Evolutionary conservation across 2,113 vertebrate species (phyloP).

Genomic region (Podocnemis expansa): DNA sequence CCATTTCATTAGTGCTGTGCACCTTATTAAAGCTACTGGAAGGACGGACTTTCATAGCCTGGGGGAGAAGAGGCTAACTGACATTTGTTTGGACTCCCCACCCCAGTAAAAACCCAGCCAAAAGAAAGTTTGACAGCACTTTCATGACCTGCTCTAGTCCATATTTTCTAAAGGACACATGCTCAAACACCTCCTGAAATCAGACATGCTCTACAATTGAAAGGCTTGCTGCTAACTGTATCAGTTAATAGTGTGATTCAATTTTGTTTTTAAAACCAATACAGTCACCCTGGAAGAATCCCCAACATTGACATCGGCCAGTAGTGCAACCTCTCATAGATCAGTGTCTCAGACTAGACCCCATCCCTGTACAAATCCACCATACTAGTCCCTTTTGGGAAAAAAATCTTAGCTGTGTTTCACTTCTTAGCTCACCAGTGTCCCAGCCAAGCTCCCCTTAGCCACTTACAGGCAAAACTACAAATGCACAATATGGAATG

Average conservation of each 20-base stretch:
- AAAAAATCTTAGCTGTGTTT: background rate
- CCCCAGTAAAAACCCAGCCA: too few species aligned
- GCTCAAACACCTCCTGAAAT: background rate
- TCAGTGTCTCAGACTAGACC: background rate
- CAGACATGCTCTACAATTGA: background rate
- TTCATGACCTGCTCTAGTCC: background rate
- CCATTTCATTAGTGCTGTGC: too few species aligned
- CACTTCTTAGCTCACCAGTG: background rate
- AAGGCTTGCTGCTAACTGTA: background rate
- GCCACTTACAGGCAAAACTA: background rate
- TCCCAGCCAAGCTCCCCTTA: background rate
- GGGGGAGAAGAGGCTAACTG: background rate
- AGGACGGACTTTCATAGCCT: background rate
- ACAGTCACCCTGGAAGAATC: background rate
- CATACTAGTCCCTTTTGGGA: background rate
- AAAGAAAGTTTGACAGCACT: background rate
- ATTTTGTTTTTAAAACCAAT: background rate
- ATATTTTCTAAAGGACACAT: background rate
- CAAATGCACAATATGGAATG: background rate
- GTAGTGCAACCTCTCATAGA: background rate
- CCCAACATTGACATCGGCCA: background rate
- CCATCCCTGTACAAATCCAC: accelerated
- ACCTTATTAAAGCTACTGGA: background rate
- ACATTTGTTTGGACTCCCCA: background rate
- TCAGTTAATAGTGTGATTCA: background rate